Base-by-base conservation (phyloP, 1,140 invertebrate species). In the Bombus superbus region DNA sequence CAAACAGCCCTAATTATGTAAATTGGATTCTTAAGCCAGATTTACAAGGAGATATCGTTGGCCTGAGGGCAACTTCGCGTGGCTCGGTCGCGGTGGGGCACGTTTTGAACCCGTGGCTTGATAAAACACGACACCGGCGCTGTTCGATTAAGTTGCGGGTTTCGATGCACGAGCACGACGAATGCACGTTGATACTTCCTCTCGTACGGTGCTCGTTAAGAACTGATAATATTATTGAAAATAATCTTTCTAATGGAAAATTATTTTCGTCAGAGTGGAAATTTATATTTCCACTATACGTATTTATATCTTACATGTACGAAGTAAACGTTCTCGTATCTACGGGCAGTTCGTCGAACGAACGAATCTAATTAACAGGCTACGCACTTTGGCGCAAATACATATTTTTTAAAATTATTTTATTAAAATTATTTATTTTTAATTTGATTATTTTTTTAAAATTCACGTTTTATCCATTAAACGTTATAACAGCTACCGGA, bases 1-100 rank as follows among this genome's bases (percentile, higher is more conserved):
- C 78, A 86, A 91, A 85, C 85, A 89, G 74, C 88, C 81, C 86
- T 91, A 91, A 91, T 91, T 91, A 91, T 89, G 90, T 76, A 91
- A 91, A 91, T 85, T 85, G 84, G 79, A 86, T 85, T 89, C 86
- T 88, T 88, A 88, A 83, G 83, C 68, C 82, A 89, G 88, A 91
- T 91, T 91, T 83, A 85, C 83, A 86, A 82, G 72, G 73, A 86
- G 90, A 91, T 91, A 91, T 71, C 69, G 84, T n/a, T 83, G 85
- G 74, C 86, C 82, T 47, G 53, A 47, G 79, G 86, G 86, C 88
- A 88, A 86, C 76, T 73, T 88, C 83, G 86, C 88, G 53, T 78
- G 77, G 83, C 80, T 85, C 40, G 68, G 66, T 72, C 77, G 44
- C 71, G 66, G 83, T 59, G 82, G 82, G 72, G 84, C 79, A 82